phyloP scores from a whole-genome alignment of 1,140 invertebrate species.

The Musca domestica region DNA sequence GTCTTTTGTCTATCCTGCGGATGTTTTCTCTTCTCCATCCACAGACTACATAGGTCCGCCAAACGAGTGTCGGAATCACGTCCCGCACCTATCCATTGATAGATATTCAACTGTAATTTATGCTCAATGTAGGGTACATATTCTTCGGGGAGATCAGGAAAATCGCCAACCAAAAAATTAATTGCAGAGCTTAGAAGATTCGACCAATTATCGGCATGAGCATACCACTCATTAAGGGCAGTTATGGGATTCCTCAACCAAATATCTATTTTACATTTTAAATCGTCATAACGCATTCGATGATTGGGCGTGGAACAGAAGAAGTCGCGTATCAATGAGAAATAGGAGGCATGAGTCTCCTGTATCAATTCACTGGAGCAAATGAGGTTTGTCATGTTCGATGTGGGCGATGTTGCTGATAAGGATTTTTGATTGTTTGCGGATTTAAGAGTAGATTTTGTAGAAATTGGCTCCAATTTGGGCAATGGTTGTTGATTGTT shows the following conservation, averaged over 20 bases:
- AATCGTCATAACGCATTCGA: conserved; percentile 68
- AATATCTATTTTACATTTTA: conserved; percentile 73
- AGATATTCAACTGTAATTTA: conserved; percentile 69
- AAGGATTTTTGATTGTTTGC: neutral
- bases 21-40: conserved; percentile 58
- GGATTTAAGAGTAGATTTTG: neutral
- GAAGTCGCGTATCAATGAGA: conserved; percentile 77
- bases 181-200: conserved; percentile 75
- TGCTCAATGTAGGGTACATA: conserved; percentile 93
- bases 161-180: conserved; percentile 84
- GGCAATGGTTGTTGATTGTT: conserved; percentile 2
- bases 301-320: conserved; percentile 81
- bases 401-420: neutral
- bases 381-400: neutral
- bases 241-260: conserved; percentile 82
- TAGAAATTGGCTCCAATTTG: conserved; percentile 22
- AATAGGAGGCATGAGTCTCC: conserved; percentile 78
- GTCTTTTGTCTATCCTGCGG: neutral
- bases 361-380: conserved; percentile 57
- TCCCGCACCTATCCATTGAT: conserved; percentile 95
- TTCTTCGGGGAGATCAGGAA: conserved; percentile 77
- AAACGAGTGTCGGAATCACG: conserved; percentile 83
- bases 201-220: conserved; percentile 72
- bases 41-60: conserved; percentile 69
- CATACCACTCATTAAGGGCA: conserved; percentile 78